Evolutionary conservation across 1,140 invertebrate genomes (phyloP).

Genomic region (Dysdera silvatica): DNA sequence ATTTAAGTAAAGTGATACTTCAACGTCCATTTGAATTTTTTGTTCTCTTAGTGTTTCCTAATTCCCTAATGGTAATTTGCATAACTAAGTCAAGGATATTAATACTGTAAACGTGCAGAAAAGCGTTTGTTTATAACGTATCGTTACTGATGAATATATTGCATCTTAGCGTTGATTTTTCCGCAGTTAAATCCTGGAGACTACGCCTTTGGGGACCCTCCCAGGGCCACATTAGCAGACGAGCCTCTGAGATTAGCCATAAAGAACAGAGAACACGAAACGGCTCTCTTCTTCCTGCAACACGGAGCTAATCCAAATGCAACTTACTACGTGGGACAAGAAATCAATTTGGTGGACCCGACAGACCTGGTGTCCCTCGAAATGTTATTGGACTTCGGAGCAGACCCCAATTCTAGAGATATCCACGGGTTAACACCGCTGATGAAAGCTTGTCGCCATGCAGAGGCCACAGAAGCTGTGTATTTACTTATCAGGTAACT

Average conservation of each 20-base stretch:
- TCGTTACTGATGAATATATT: too few relatives aligned
- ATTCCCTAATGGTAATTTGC: too few relatives aligned
- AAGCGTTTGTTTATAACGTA: too few relatives aligned
- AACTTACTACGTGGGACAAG: slow-evolving; percentile 76
- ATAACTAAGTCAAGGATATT: too few relatives aligned
- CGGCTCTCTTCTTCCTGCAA: slow-evolving; percentile 56
- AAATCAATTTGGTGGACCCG: slow-evolving; percentile 73
- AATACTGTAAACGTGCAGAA: too few relatives aligned
- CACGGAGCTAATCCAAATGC: slow-evolving; percentile 57
- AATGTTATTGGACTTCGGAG: slow-evolving; percentile 70
- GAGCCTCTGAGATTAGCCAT: slow-evolving; percentile 73
- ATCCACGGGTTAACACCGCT: slow-evolving; percentile 72
- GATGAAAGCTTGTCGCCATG: slow-evolving; percentile 73
- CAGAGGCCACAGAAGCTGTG: slow-evolving; percentile 67
- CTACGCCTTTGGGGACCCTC: slow-evolving; percentile 31
- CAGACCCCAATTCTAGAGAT: slow-evolving; percentile 74
- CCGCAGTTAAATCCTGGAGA: slow-evolving; percentile 26
- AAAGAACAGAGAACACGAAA: slow-evolving; percentile 72
- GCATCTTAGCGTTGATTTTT: too few relatives aligned
- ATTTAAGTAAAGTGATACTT: too few relatives aligned
- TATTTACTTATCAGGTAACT: slow-evolving; percentile 54
- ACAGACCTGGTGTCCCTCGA: slow-evolving; percentile 70
- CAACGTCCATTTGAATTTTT: neutral
- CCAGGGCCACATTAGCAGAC: slow-evolving; percentile 47
- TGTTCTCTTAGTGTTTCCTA: neutral